These are phyloP conservation scores for Gephyroberyx darwinii DNA, from an alignment of 2,797 vertebrate genomes.

Conservation along the genomic window DNA sequence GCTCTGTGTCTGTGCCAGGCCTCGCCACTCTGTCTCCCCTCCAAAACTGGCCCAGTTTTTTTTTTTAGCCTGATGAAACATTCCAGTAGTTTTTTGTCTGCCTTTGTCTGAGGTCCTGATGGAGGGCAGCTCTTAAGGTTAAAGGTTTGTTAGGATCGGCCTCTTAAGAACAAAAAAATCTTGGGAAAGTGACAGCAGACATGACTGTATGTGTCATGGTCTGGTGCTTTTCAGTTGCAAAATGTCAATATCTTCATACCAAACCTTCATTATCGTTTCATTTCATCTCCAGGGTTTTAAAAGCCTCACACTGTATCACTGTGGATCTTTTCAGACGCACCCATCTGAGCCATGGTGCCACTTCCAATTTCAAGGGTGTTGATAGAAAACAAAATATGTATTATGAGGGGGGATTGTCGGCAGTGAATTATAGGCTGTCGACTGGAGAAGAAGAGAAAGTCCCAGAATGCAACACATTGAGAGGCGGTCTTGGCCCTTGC, in stretches of 20 bases:
- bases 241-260: constrained; percentile 57
- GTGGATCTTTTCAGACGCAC: constrained; percentile 59
- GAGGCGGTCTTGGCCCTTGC: constrained; percentile 61
- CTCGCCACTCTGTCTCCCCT: constrained; percentile 69
- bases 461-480: constrained; percentile 75
- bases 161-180: constrained; percentile 30
- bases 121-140: constrained; percentile 48
- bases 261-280: constrained; percentile 63
- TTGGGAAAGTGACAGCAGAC: constrained; percentile 32
- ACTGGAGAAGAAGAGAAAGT: constrained; percentile 56
- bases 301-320: constrained; percentile 58
- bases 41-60: constrained; percentile 61
- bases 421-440: constrained; percentile 75
- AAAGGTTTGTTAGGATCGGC: constrained; percentile 55
- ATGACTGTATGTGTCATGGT: constrained; percentile 47
- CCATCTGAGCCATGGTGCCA: constrained; percentile 66
- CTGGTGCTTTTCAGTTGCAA: constrained; percentile 47
- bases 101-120: constrained; percentile 38
- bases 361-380: constrained; percentile 78
- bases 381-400: constrained; percentile 82
- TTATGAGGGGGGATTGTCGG: constrained; percentile 72
- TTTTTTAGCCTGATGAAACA: constrained; percentile 64
- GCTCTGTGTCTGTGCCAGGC: constrained; percentile 73
- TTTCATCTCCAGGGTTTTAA: constrained; percentile 69
- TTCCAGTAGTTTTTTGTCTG: constrained; percentile 56